Percentiles rank a stretch among this genome's conserved stretches.
Evolutionary conservation across 2,888 invertebrate species (phyloP).

Genomic region (Patella ulyssiponensis): DNA sequence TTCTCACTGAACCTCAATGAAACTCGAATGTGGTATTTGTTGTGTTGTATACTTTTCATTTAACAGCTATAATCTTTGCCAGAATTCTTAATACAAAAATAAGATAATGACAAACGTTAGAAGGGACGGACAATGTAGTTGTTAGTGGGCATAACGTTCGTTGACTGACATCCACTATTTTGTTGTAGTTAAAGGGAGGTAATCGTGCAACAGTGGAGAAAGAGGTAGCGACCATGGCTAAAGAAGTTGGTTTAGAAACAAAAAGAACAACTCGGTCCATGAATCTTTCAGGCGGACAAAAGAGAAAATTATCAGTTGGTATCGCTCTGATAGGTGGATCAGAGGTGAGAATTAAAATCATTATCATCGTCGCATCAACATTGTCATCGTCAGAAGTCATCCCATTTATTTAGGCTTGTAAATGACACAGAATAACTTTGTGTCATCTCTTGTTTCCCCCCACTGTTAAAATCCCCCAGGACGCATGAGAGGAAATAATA

Average conservation of each 20-base stretch:
- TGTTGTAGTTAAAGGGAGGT: conserved; percentile 58
- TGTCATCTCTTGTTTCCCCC: no score
- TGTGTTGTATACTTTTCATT: not conserved
- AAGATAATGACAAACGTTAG: conserved; percentile 20
- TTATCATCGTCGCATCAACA: no score
- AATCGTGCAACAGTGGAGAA: conserved; percentile 37
- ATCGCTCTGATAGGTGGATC: conserved; percentile 69
- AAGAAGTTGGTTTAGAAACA: conserved; percentile 57
- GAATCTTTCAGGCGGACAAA: conserved; percentile 66
- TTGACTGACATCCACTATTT: no score
- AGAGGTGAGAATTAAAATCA: conserved; percentile 47
- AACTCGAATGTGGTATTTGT: not conserved
- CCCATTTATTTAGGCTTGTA: no score
- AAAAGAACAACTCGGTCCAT: conserved; percentile 51
- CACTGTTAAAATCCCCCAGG: no score
- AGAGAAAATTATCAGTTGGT: conserved; percentile 65
- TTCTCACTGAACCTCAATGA: not conserved
- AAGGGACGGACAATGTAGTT: conserved; percentile 19
- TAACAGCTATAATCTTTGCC: conserved; percentile 17
- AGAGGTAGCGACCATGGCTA: conserved; percentile 61
- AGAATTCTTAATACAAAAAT: conserved; percentile 13
- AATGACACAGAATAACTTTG: no score
- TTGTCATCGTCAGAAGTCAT: no score
- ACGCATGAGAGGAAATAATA: no score
- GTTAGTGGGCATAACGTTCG: no score